Evolutionary conservation across 23 tunicate genomes (phyloP), one percentile per base, ranked within the genome.

Genomic region (Trididemnum nubilum): DNA sequence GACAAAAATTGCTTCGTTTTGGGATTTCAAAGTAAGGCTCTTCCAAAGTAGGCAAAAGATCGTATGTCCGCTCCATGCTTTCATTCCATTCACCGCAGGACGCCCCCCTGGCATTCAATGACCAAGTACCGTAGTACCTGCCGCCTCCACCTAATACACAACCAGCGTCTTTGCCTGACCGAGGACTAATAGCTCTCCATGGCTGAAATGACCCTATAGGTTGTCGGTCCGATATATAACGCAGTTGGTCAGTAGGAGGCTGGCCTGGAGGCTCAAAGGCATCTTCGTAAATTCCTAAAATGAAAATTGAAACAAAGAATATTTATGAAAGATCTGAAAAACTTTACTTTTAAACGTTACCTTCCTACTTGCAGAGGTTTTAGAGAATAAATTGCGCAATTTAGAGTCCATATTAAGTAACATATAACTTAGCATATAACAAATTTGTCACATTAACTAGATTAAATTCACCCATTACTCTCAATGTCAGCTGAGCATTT

Each of bases 191-290:
- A 31, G 29, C 29, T 21, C 5, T 25, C 94, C 94, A 89, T 0
- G 94, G 94, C 29, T 89, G 88, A 33, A 83, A 83, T 2, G 64
- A 81, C 23, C 94, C 94, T 30, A 89, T 67, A 12, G 85, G 84
- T 37, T 83, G 88, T 12, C 64, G 54, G 65, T 89, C 94, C 2
- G 22, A 60, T 5, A 22, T 39, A 61, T 51, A 89, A 7, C 81
- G 72, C 28, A 82, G 28, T 2, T 73, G 28, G 39, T 89, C 83
- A 1, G 79, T 15, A 12, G 61, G 36, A 4, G 84, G 71, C 5
- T 37, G 67, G 9, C 52, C 28, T 34, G 61, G 32, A 22, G 80
- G 34, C 25, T 1, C 40, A 21, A 30, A 30, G 23, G 83, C 30
- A 29, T 89, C 73, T 70, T 89, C 94, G 83, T 83, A 83, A 33